Conservation (phyloP, 2,113 vertebrate genomes). For the Siniperca chuatsi region DNA sequence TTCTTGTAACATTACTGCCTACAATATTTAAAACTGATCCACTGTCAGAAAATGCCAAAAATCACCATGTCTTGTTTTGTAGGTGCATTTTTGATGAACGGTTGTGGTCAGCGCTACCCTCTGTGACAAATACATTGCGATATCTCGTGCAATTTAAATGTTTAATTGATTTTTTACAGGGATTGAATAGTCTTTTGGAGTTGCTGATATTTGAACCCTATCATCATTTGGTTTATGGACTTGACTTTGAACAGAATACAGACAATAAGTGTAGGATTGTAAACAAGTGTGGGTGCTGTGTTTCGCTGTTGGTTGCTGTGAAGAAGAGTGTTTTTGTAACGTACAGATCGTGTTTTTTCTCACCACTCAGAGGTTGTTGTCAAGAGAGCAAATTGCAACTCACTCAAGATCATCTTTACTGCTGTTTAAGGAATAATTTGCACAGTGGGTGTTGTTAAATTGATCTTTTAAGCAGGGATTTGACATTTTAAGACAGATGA, state of each 20-base stretch:
- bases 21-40: no score
- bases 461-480: slow-evolving; percentile 29
- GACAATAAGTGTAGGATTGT: background rate
- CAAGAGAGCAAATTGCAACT: background rate
- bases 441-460: slow-evolving; percentile 21
- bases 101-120: no score
- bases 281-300: background rate
- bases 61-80: background rate
- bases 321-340: background rate
- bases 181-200: background rate
- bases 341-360: background rate
- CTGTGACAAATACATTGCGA: background rate
- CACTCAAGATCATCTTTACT: background rate
- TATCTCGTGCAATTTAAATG: background rate
- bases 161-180: background rate
- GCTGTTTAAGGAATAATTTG: slow-evolving; percentile 32
- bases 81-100: no score
- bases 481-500: slow-evolving; percentile 28
- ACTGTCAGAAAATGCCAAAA: background rate
- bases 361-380: background rate
- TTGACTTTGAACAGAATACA: background rate
- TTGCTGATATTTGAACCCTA: background rate
- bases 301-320: background rate
- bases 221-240: background rate
- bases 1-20: no score